Percentiles rank a stretch among this genome's conserved stretches.
Conservation (phyloP, 2,113 vertebrate species). For the Marcusenius ussheri region DNA sequence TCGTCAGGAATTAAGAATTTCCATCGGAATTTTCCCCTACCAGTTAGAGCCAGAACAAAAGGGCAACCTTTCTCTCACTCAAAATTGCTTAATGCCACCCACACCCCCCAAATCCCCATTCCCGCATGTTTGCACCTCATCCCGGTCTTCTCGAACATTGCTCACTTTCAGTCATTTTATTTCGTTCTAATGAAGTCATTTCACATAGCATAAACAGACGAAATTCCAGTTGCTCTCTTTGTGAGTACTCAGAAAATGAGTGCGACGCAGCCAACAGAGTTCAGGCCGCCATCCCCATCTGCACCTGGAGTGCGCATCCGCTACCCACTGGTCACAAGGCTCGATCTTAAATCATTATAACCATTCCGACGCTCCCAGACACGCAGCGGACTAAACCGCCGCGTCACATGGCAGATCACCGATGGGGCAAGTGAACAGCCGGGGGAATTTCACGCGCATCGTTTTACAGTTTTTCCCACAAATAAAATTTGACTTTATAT, state of each 20-base stretch:
- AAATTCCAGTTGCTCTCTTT: neutral
- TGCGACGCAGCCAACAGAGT: neutral
- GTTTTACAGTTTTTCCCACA: neutral
- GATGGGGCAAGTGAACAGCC: neutral
- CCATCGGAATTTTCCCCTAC: conserved; percentile 12
- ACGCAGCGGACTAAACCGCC: conserved; percentile 48
- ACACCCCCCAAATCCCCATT: neutral
- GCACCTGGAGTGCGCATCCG: conserved; percentile 23
- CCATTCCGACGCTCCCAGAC: conserved; percentile 10
- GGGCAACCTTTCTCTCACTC: conserved; percentile 18
- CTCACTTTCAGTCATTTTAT: neutral
- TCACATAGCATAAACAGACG: neutral
- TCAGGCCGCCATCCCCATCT: neutral
- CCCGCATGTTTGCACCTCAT: neutral
- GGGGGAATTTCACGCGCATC: neutral
- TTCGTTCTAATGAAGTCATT: neutral
- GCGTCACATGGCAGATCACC: conserved; percentile 59
- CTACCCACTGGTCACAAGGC: conserved; percentile 22
- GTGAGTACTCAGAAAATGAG: neutral
- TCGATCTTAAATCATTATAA: conserved; percentile 6
- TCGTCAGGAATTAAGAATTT: conserved; percentile 21
- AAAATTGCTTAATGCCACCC: conserved; percentile 10
- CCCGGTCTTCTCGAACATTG: neutral
- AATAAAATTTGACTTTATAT: neutral
- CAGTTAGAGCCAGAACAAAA: conserved; percentile 18